These are phyloP conservation scores for Drosophila saltans DNA, from an alignment of 1,140 invertebrate genomes.

Conservation along the genomic window DNA sequence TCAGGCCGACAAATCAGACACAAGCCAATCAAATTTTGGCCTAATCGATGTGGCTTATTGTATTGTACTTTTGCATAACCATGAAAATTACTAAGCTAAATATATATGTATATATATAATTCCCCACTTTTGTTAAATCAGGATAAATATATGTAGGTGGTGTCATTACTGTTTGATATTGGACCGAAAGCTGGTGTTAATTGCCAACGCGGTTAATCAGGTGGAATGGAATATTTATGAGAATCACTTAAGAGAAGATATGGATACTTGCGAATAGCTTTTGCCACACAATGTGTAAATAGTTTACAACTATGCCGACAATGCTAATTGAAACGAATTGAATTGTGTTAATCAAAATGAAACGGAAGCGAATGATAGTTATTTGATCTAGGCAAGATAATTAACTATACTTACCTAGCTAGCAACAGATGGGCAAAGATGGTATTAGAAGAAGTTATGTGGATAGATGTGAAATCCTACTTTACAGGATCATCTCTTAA, in stretches of 20 bases:
- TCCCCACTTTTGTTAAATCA: too few species aligned
- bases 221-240: slow-evolving; percentile 73
- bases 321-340: slow-evolving; percentile 8
- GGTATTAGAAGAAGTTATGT: too few species aligned
- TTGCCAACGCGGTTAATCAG: slow-evolving; percentile 57
- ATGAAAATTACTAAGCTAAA: slow-evolving; percentile 75
- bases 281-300: slow-evolving; percentile 3
- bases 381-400: not conserved
- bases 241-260: not conserved
- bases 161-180: not conserved
- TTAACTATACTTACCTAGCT: too few species aligned
- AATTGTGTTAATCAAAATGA: slow-evolving; percentile 10
- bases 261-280: slow-evolving; percentile 25
- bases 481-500: too few species aligned
- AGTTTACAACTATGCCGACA: slow-evolving; percentile 2
- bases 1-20: slow-evolving; percentile 20
- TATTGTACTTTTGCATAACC: slow-evolving; percentile 58
- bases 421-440: too few species aligned
- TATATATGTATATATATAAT: slow-evolving; percentile 16
- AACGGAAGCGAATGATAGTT: not conserved
- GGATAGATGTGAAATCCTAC: too few species aligned
- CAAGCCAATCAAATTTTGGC: not conserved
- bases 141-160: slow-evolving; percentile 37
- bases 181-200: slow-evolving; percentile 54
- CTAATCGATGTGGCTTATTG: slow-evolving; percentile 3